Evolutionary conservation across 2,113 vertebrate genomes (phyloP).

Genomic region (Poicephalus meyeri): DNA sequence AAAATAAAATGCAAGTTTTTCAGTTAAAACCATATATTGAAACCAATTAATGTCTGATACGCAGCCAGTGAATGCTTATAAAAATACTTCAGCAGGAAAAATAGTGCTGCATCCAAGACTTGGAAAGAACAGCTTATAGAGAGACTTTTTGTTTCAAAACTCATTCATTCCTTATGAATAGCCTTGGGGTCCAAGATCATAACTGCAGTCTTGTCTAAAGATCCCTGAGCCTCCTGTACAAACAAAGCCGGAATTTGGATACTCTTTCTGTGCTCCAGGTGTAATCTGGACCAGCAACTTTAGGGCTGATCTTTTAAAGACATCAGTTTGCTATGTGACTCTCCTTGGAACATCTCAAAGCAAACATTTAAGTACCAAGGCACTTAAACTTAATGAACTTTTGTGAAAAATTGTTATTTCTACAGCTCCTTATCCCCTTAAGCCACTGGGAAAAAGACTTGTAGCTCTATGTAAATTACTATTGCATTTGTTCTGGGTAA

Average conservation of each 20-base stretch:
- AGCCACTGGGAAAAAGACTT: background rate
- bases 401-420: background rate
- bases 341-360: background rate
- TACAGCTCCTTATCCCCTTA: background rate
- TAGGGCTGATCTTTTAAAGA: background rate
- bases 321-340: background rate
- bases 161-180: background rate
- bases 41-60: background rate
- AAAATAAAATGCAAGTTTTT: conserved; percentile 12
- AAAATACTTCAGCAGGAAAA: conserved; percentile 28
- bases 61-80: background rate
- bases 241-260: background rate
- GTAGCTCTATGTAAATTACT: background rate
- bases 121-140: background rate
- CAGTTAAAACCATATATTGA: background rate
- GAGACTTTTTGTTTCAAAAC: background rate
- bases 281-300: background rate
- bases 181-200: background rate
- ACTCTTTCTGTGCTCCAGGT: background rate
- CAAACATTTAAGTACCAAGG: background rate
- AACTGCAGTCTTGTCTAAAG: background rate
- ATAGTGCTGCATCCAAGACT: background rate
- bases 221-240: background rate
- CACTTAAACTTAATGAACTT: background rate
- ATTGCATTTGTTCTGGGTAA: background rate